These are phyloP conservation scores for Dolichotis patagonum DNA, from an alignment of 2,113 vertebrate species.

Conservation along the genomic window DNA sequence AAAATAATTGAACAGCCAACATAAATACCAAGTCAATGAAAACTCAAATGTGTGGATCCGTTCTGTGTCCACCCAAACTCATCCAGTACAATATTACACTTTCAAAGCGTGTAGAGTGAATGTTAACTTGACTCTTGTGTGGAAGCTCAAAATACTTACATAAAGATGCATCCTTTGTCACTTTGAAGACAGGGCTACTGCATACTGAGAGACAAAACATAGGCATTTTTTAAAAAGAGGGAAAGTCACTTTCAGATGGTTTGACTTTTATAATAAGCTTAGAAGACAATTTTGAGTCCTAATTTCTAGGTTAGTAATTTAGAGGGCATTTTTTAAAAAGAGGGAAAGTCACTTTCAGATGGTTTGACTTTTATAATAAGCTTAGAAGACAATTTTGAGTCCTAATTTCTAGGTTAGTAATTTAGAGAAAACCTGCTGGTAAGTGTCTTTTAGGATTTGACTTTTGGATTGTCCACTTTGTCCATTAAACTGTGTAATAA, in stretches of 20 bases:
- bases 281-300: not conserved
- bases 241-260: not conserved
- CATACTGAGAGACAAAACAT: constrained; percentile 19
- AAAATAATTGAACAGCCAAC: constrained; percentile 86
- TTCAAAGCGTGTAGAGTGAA: constrained; percentile 81
- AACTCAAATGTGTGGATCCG: constrained; percentile 83
- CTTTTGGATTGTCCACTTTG: not conserved
- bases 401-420: not conserved
- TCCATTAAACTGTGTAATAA: not conserved
- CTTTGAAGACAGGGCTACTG: constrained; percentile 68
- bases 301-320: not conserved
- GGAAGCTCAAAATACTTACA: constrained; percentile 79
- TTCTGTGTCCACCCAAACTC: constrained; percentile 81
- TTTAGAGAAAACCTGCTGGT: constrained; percentile 15
- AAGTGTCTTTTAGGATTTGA: not conserved
- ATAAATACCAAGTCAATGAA: constrained; percentile 81
- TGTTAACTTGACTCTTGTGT: constrained; percentile 77
- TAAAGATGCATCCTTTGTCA: constrained; percentile 71
- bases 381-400: not conserved
- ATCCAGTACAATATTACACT: constrained; percentile 77
- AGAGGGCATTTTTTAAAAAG: too few species aligned
- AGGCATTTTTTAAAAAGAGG: not conserved
- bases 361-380: not conserved
- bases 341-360: not conserved
- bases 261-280: constrained; percentile 29